phyloP scores from a whole-genome alignment of 2,888 invertebrate genomes.

The Eristalis arbustorum region DNA sequence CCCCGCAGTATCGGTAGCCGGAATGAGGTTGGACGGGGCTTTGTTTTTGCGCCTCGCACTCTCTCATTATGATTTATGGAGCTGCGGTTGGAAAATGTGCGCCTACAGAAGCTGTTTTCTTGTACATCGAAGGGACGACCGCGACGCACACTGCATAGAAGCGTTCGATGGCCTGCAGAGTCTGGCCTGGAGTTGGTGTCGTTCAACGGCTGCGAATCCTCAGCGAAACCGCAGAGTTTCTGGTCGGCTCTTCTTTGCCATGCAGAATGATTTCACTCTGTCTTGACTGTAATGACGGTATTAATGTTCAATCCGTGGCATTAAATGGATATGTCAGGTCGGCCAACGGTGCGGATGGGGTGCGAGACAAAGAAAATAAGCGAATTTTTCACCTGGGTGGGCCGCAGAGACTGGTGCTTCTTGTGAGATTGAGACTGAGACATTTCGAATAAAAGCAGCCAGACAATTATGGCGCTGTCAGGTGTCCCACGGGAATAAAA shows the following conservation, averaged over 20 bases:
- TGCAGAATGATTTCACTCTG: conserved; percentile 41
- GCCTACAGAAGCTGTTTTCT: conserved; percentile 63
- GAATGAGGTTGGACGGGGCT: conserved; percentile 27
- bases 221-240: conserved; percentile 61
- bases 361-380: background rate
- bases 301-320: conserved; percentile 63
- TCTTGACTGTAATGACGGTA: conserved; percentile 59
- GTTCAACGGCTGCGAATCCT: conserved; percentile 8
- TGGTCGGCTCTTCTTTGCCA: conserved; percentile 59
- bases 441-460: conserved; percentile 32
- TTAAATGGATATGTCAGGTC: conserved; percentile 60
- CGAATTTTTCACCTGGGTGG: conserved; percentile 51
- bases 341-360: conserved; percentile 5
- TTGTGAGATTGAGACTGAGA: conserved; percentile 29
- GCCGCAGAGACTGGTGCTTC: conserved; percentile 20
- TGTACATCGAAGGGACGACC: conserved; percentile 17
- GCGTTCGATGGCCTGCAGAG: conserved; percentile 32
- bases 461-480: conserved; percentile 43
- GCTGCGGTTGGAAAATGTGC: conserved; percentile 56
- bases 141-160: conserved; percentile 17
- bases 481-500: conserved; percentile 38
- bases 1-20: conserved; percentile 34
- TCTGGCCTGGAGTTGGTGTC: conserved; percentile 29
- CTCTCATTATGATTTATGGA: conserved; percentile 69
- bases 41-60: conserved; percentile 64